These are phyloP conservation scores for Urocyon cinereoargenteus DNA, from an alignment of 2,797 vertebrate genomes.

Conservation along the genomic window DNA sequence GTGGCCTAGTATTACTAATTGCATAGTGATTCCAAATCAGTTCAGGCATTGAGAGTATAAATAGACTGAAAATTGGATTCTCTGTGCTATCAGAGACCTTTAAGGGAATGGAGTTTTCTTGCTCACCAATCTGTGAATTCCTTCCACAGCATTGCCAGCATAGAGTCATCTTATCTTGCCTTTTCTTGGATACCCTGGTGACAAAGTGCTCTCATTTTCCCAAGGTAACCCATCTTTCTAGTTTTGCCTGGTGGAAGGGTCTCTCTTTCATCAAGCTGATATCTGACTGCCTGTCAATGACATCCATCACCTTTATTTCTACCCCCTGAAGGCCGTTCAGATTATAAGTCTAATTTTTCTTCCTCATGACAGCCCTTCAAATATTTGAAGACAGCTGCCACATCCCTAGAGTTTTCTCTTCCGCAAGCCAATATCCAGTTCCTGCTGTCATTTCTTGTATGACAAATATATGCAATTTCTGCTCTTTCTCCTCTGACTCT, in stretches of 20 bases:
- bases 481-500: not conserved
- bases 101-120: not conserved
- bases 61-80: not conserved
- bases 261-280: not conserved
- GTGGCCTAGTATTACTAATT: not conserved
- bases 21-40: not conserved
- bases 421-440: not conserved
- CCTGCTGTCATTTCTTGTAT: not conserved
- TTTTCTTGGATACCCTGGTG: not conserved
- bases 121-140: not conserved
- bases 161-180: not conserved
- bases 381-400: not conserved
- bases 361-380: slow-evolving; percentile 57
- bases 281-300: not conserved
- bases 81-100: not conserved
- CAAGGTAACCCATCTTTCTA: not conserved
- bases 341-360: not conserved
- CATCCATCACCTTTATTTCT: slow-evolving; percentile 47
- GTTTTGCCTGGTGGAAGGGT: not conserved
- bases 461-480: not conserved
- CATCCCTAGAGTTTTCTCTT: not conserved
- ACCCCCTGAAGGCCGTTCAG: slow-evolving; percentile 16
- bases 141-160: not conserved
- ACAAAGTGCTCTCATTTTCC: not conserved
- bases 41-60: not conserved